These are phyloP conservation scores for Pterostichus niger DNA, from an alignment of 2,888 invertebrate genomes.

Conservation along the genomic window DNA sequence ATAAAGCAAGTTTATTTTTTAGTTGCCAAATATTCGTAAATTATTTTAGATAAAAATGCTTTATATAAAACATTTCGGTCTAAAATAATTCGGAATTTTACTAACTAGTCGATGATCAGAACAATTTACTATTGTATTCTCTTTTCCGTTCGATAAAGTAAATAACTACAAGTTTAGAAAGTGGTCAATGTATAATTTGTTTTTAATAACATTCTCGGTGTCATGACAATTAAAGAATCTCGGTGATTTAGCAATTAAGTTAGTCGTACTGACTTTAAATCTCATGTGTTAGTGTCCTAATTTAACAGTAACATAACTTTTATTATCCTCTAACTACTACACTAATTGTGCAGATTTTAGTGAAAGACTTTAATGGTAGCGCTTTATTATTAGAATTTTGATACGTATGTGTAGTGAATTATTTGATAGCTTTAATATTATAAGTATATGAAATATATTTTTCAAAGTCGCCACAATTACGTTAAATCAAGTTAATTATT, in stretches of 20 bases:
- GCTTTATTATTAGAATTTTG: conserved; percentile 65
- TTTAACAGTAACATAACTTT: neutral
- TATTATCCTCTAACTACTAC: neutral
- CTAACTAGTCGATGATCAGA: no score
- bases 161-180: neutral
- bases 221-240: conserved; percentile 9
- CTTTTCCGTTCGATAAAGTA: neutral
- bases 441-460: conserved; percentile 58
- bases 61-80: no score
- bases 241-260: conserved; percentile 27
- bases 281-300: conserved; percentile 12
- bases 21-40: no score
- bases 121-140: neutral
- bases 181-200: neutral
- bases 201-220: neutral
- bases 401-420: conserved; percentile 61
- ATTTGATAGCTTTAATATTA: conserved; percentile 60
- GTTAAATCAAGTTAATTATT: conserved; percentile 6
- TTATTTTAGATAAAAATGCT: no score
- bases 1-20: no score
- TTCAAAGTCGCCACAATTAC: conserved; percentile 26
- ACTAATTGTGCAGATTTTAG: conserved; percentile 20
- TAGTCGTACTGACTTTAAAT: conserved; percentile 43
- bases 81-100: no score
- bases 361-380: conserved; percentile 54